phyloP scores from a whole-genome alignment of 2,888 invertebrate genomes.

The Lithodes maja region DNA sequence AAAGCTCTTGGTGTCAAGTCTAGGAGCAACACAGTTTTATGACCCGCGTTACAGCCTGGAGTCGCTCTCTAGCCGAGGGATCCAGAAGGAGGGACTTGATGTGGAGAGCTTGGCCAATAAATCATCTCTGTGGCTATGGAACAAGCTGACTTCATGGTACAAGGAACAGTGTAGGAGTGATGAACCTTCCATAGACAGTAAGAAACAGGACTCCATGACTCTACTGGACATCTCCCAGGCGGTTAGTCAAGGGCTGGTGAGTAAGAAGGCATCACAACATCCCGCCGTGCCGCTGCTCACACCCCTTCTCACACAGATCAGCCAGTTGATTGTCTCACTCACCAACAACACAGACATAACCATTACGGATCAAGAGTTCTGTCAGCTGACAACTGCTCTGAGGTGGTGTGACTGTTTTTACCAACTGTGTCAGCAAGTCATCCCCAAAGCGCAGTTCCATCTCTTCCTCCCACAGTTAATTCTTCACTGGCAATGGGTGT shows the following conservation, averaged over 20 bases:
- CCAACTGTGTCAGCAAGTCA: slow-evolving; percentile 46
- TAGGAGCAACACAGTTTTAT: slow-evolving; percentile 1
- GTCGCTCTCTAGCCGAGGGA: background rate
- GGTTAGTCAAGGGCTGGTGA: slow-evolving; percentile 45
- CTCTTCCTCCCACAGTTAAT: slow-evolving; percentile 63
- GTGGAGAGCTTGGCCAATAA: slow-evolving; percentile 58
- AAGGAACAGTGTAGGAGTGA: slow-evolving; percentile 4
- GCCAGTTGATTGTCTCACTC: slow-evolving; percentile 29
- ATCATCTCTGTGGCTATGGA: slow-evolving; percentile 55
- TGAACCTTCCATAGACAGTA: slow-evolving; percentile 19
- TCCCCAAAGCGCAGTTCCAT: slow-evolving; percentile 54
- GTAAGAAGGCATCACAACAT: slow-evolving; percentile 47
- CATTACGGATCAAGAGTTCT: slow-evolving; percentile 61
- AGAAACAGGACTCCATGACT: slow-evolving; percentile 47
- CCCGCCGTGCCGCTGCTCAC: slow-evolving; percentile 39
- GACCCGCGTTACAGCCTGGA: slow-evolving; percentile 54
- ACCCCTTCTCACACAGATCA: slow-evolving; percentile 34
- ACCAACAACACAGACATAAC: slow-evolving; percentile 40
- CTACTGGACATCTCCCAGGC: slow-evolving; percentile 59
- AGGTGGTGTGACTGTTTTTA: slow-evolving; percentile 63
- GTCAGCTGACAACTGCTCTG: slow-evolving; percentile 55
- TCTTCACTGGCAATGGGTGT: slow-evolving; percentile 68
- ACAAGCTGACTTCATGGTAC: slow-evolving; percentile 26
- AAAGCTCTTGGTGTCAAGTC: slow-evolving; percentile 22
- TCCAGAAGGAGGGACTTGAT: slow-evolving; percentile 4